Evolutionary conservation across 2,797 vertebrate species (phyloP).

Genomic region (Gymnoscopelus braueri): DNA sequence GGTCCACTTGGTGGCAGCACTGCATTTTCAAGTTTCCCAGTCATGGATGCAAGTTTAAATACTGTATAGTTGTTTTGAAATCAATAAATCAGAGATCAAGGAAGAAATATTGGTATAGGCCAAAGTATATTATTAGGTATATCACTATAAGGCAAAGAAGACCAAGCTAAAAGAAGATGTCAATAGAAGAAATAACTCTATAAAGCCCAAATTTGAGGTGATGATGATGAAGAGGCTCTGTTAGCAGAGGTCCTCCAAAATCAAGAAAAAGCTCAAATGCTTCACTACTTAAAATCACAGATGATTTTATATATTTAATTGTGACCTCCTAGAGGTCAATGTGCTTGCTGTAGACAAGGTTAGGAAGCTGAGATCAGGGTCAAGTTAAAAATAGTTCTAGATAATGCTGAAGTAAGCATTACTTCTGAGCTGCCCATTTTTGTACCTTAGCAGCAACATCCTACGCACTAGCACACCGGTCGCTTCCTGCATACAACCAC

Average conservation of each 20-base stretch:
- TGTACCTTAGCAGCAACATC: conserved; percentile 64
- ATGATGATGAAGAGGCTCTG: too few relatives aligned
- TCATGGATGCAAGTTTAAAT: neutral
- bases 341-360: conserved; percentile 40
- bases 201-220: too few relatives aligned
- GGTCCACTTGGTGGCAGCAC: conserved; percentile 22
- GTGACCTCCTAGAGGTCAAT: conserved; percentile 13
- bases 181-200: too few relatives aligned
- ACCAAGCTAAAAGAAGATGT: neutral
- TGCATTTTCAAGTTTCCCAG: neutral
- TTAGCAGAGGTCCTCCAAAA: too few relatives aligned
- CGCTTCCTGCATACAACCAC: conserved; percentile 79
- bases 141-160: too few relatives aligned
- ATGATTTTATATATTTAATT: neutral
- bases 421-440: conserved; percentile 67
- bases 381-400: conserved; percentile 74
- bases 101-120: too few relatives aligned
- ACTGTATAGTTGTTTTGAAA: too few relatives aligned
- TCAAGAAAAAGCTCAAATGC: too few relatives aligned
- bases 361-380: conserved; percentile 48
- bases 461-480: conserved; percentile 66
- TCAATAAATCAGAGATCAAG: too few relatives aligned
- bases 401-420: conserved; percentile 65
- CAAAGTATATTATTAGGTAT: too few relatives aligned
- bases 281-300: too few relatives aligned